These are phyloP conservation scores for Aleiodes leptofemur DNA, from an alignment of 2,888 invertebrate species.

Conservation along the genomic window DNA sequence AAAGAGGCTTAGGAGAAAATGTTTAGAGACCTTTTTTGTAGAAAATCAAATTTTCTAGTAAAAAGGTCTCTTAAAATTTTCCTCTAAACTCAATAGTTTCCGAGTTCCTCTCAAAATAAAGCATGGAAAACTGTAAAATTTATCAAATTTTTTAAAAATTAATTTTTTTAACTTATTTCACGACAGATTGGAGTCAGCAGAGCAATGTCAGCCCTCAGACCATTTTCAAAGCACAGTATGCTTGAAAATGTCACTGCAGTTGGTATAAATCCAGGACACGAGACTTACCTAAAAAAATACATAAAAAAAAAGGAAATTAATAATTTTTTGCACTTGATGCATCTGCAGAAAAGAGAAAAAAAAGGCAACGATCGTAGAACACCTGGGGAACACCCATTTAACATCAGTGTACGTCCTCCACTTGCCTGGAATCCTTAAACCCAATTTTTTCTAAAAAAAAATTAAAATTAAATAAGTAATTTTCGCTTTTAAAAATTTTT, in stretches of 20 bases:
- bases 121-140: constrained; percentile 10
- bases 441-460: background rate
- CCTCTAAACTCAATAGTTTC: constrained; percentile 32
- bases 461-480: background rate
- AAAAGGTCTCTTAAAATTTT: no score
- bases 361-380: constrained; percentile 34
- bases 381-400: constrained; percentile 39
- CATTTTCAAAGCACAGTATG: constrained; percentile 77
- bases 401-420: constrained; percentile 45
- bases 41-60: no score
- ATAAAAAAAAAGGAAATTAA: constrained; percentile 58
- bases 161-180: constrained; percentile 27
- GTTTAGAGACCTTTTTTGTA: no score
- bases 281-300: constrained; percentile 66
- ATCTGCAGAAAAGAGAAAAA: constrained; percentile 34
- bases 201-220: constrained; percentile 84
- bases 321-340: constrained; percentile 53
- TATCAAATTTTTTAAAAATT: background rate
- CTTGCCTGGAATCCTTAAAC: constrained; percentile 63
- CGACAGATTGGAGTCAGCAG: constrained; percentile 81
- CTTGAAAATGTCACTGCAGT: constrained; percentile 77
- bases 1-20: no score
- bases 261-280: constrained; percentile 81
- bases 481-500: constrained; percentile 43
- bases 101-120: background rate